These are phyloP conservation scores for Poliocrania exsul DNA, from an alignment of 2,797 vertebrate genomes.

Conservation along the genomic window DNA sequence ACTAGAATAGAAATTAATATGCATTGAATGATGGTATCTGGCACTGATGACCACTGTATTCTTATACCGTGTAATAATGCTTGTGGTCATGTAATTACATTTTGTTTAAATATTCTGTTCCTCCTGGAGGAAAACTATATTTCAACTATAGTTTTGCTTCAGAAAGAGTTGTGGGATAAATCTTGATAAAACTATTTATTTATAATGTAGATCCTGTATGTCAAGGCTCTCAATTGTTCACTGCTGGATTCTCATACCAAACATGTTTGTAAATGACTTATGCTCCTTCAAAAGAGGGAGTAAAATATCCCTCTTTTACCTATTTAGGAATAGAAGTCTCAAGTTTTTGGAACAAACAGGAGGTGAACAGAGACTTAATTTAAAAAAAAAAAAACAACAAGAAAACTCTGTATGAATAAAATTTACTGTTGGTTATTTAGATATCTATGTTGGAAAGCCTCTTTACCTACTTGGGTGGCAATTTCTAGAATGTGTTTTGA, in stretches of 20 bases:
- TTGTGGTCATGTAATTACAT: not conserved
- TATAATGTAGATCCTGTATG: not conserved
- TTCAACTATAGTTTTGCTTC: not conserved
- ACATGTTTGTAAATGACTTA: not conserved
- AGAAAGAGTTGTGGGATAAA: not conserved
- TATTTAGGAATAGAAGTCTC: not conserved
- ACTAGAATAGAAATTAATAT: not conserved
- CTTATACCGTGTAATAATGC: not conserved
- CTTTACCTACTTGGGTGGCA: not conserved
- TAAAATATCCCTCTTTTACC: not conserved
- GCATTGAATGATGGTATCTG: not conserved
- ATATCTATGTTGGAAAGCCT: not conserved
- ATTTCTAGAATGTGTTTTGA: not conserved
- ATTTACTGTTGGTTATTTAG: not conserved
- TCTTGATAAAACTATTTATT: not conserved
- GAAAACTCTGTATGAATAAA: not conserved
- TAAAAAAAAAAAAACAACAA: not conserved
- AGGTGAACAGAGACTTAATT: not conserved
- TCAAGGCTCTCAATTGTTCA: not conserved
- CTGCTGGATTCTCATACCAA: not conserved
- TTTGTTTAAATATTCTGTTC: not conserved
- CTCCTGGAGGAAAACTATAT: not conserved
- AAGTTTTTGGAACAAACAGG: not conserved
- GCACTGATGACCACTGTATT: not conserved
- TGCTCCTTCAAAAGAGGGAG: not conserved